Base-by-base conservation (phyloP, 2,888 invertebrate genomes). In the Caenorhabditis sp. region DNA sequence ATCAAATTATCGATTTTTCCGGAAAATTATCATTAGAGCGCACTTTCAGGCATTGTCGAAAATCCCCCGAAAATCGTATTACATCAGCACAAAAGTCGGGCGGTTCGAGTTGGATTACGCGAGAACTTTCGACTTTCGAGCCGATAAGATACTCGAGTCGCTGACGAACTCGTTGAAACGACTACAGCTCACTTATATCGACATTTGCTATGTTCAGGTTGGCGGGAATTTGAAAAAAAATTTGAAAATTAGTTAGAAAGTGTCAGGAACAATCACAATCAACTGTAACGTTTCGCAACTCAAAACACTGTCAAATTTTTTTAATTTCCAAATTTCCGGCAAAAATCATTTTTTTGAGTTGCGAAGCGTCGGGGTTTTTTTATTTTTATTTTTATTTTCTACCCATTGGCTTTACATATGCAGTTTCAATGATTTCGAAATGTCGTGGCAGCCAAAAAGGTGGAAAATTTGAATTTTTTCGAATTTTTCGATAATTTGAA, bases 1-100 rank as follows among this genome's bases (percentile, higher is more conserved):
- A 32, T 32, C 4, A 32, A 32, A 84, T 20, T 37, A 53, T 26
- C 1, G 9, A 55, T 20, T 22, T 50, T 50, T 50, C n/a, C n/a
- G n/a, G n/a, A n/a, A 20, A 24, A 50, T 79, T 89, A 6, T 32
- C 32, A 9, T 9, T 32, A 32, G 9, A 9, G 9, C 32, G 5
- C 32, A 32, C 9, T 40, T 40, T 40, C 84, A 93, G 93, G 96
- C 96, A 0, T 93, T 97, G 2, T 93, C 94, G 89, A 94, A 93
- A 64, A 93, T 97, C 69, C 97, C 97, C 0, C 93, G 98, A 44
- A 92, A 95, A 79, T 94, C 96, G 0, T 98, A 95, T 92, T 96
- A 95, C 91, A 94, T 98, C 60, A 96, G 95, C n/a, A 97, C 97
- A 32, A 98, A 98, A 94, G 83, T 86, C 28, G 96, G 96, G 5